Evolutionary conservation across 1,140 invertebrate species (phyloP).

Genomic region (Bombus picipes): DNA sequence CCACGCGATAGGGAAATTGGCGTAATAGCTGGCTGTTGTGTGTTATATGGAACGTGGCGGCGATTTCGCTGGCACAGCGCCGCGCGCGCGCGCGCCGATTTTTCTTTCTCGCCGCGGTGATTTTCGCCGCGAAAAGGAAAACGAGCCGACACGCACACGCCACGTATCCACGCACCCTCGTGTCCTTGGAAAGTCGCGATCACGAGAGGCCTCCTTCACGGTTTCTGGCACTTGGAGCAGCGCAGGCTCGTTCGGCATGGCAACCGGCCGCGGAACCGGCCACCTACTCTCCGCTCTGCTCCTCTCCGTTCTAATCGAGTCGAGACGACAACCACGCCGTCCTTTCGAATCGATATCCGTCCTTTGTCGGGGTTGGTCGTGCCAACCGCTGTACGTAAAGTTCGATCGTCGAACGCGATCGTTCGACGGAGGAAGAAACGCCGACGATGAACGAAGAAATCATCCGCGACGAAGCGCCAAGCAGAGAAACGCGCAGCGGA

Average conservation of each 20-base stretch:
- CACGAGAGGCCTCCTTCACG: slow-evolving; percentile 61
- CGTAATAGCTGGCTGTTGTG: slow-evolving; percentile 1
- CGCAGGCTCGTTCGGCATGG: slow-evolving; percentile 40
- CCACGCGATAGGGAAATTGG: slow-evolving; percentile 39
- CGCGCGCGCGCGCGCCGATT: not conserved
- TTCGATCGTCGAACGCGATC: too few relatives aligned
- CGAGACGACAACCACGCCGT: not conserved
- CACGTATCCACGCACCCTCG: slow-evolving; percentile 56
- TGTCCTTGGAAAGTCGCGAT: slow-evolving; percentile 69
- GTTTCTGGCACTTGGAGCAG: slow-evolving; percentile 61
- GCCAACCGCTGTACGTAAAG: too few relatives aligned
- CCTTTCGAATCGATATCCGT: not conserved
- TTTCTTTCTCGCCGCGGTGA: slow-evolving; percentile 48
- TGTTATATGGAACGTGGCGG: slow-evolving; percentile 62
- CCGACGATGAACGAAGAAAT: slow-evolving; percentile 46
- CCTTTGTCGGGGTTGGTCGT: not conserved
- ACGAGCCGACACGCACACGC: slow-evolving; percentile 44
- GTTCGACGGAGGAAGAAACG: slow-evolving; percentile 21
- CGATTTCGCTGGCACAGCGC: slow-evolving; percentile 54
- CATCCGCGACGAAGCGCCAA: slow-evolving; percentile 50
- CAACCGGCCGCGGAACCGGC: slow-evolving; percentile 36
- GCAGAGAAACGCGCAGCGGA: slow-evolving; percentile 78
- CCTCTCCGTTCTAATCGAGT: slow-evolving; percentile 24
- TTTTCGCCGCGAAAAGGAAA: slow-evolving; percentile 66
- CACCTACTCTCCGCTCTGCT: not conserved